These are phyloP conservation scores for Coranthus polyacanthus DNA, from an alignment of 2,797 vertebrate species.

Conservation along the genomic window DNA sequence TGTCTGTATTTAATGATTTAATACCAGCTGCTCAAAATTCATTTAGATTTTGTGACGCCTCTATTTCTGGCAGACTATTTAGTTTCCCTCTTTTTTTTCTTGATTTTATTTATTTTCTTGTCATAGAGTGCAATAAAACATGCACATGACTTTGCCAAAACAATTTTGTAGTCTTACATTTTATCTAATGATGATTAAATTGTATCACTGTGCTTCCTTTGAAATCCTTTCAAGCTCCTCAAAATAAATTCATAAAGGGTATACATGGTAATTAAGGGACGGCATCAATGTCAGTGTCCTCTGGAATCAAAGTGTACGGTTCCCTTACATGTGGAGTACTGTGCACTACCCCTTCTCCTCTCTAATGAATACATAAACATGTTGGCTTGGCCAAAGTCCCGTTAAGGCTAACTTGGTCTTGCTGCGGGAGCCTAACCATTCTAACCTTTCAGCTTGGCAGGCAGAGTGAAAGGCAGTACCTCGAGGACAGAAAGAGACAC, in stretches of 20 bases:
- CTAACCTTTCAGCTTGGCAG: conserved; percentile 76
- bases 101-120: neutral
- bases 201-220: neutral
- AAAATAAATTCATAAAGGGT: neutral
- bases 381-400: conserved; percentile 35
- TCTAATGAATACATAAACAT: conserved; percentile 43
- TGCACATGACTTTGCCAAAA: accelerated
- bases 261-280: neutral
- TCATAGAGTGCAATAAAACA: neutral
- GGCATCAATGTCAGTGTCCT: conserved; percentile 3
- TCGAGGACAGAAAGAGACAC: conserved; percentile 76
- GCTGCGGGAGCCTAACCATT: conserved; percentile 67
- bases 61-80: conserved; percentile 9
- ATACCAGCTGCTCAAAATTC: conserved; percentile 33
- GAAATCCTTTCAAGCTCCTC: neutral
- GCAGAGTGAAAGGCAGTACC: conserved; percentile 67
- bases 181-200: neutral
- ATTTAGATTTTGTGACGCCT: conserved; percentile 8
- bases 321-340: neutral
- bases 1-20: conserved; percentile 49
- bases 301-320: neutral
- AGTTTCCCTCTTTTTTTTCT: neutral
- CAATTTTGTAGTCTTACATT: no score
- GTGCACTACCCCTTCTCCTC: neutral
- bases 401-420: conserved; percentile 42